Conservation (phyloP, 2,113 vertebrate genomes). For the Vireo altiloquus region DNA sequence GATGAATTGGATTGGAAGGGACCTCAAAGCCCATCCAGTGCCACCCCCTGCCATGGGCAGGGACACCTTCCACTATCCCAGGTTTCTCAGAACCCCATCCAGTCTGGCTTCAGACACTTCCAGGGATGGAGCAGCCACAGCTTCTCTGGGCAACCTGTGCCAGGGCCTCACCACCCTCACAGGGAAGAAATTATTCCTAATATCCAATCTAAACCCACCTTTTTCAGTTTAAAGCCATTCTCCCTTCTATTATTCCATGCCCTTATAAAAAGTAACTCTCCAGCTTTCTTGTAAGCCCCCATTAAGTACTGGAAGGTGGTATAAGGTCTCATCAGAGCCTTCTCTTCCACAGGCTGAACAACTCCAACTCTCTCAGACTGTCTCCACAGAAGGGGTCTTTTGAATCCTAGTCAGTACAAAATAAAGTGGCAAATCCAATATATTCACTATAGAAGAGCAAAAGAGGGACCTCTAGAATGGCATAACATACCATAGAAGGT, state of each 20-base stretch:
- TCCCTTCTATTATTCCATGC: background rate
- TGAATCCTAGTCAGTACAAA: background rate
- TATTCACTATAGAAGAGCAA: background rate
- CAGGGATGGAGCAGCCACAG: background rate
- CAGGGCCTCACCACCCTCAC: background rate
- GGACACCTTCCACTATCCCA: background rate
- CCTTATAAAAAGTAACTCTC: background rate
- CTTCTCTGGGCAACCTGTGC: background rate
- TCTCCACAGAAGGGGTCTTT: background rate
- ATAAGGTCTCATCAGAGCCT: background rate
- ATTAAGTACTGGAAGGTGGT: background rate
- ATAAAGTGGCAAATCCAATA: background rate
- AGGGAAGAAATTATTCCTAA: background rate
- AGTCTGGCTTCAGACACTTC: rapidly evolving
- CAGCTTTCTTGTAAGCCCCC: background rate
- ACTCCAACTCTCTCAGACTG: background rate
- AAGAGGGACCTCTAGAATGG: background rate
- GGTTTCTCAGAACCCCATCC: background rate
- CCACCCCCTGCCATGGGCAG: background rate
- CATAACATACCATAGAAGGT: background rate
- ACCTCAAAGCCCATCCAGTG: background rate
- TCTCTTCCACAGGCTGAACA: background rate
- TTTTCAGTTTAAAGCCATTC: background rate
- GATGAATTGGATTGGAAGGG: background rate
- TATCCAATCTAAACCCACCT: background rate